Conservation (phyloP, 2,113 vertebrate species). For the Anoplopoma fimbria region DNA sequence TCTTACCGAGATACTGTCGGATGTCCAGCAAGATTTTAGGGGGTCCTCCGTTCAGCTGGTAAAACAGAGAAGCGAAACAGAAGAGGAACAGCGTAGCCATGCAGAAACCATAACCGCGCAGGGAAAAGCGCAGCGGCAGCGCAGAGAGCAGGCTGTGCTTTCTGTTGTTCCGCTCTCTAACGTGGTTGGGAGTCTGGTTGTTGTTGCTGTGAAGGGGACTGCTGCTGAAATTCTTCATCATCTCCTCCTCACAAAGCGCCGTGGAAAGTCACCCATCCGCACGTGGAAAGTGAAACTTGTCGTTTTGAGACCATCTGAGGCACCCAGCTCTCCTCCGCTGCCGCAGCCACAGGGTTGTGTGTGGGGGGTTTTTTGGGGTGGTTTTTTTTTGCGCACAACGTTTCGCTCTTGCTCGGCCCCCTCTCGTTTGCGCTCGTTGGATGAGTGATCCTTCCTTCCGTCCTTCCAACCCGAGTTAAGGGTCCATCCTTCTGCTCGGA, state of each 20-base stretch:
- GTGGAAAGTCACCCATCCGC: constrained; percentile 88
- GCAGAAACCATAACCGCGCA: constrained; percentile 94
- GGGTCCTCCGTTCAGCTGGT: constrained; percentile 94
- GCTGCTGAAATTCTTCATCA: constrained; percentile 90
- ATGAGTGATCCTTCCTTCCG: constrained; percentile 71
- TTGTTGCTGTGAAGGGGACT: constrained; percentile 80
- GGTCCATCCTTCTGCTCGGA: constrained; percentile 79
- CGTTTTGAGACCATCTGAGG: constrained; percentile 72
- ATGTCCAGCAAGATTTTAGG: constrained; percentile 93
- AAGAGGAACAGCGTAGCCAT: constrained; percentile 94
- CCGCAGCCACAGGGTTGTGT: constrained; percentile 55
- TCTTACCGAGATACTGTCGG: constrained; percentile 95
- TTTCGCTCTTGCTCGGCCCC: constrained; percentile 29
- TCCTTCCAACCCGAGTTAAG: constrained; percentile 72
- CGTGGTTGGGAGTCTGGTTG: constrained; percentile 82
- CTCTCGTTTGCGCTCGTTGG: constrained; percentile 58
- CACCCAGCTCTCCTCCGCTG: constrained; percentile 51
- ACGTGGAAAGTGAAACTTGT: constrained; percentile 78
- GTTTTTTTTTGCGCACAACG: constrained; percentile 54
- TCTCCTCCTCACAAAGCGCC: constrained; percentile 88
- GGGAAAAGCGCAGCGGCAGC: constrained; percentile 84
- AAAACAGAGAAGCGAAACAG: constrained; percentile 93
- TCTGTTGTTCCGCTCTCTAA: constrained; percentile 78
- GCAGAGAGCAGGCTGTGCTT: constrained; percentile 78
- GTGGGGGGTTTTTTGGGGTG: constrained; percentile 27